These are phyloP conservation scores for Montipora capricornis DNA, from an alignment of 64 coral and sea anemone genomes.

Conservation along the genomic window DNA sequence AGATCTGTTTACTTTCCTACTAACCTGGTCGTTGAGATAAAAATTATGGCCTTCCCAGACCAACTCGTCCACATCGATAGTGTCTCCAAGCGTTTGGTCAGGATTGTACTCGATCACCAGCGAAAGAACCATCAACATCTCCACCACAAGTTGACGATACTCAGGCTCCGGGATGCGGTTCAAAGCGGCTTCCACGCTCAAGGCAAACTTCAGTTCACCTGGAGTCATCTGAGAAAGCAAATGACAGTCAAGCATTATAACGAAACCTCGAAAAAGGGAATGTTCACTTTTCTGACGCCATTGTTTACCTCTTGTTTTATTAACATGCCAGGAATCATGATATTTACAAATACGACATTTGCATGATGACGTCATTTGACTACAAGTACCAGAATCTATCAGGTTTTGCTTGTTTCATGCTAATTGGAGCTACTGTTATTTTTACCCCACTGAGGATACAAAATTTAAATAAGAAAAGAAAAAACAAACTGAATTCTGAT, in stretches of 20 bases:
- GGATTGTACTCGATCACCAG: constrained; percentile 91
- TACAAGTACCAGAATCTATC: no score
- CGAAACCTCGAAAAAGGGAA: no score
- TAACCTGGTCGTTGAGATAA: constrained; percentile 95
- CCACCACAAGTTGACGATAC: constrained; percentile 95
- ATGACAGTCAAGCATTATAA: background rate
- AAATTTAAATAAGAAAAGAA: no score
- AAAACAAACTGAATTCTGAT: no score
- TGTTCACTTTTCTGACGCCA: no score
- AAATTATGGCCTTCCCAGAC: constrained; percentile 83
- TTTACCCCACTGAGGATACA: no score
- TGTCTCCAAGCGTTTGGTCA: constrained; percentile 86
- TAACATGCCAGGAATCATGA: no score
- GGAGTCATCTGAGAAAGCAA: constrained; percentile 82
- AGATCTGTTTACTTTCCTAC: background rate
- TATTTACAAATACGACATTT: no score
- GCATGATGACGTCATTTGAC: no score
- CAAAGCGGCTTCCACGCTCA: constrained; percentile 93
- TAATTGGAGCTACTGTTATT: no score
- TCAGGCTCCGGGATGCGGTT: constrained; percentile 98
- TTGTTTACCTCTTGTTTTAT: no score
- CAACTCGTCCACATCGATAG: constrained; percentile 91
- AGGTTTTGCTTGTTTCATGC: no score
- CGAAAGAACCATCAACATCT: constrained; percentile 93
- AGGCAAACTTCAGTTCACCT: constrained; percentile 94